Evolutionary conservation across 2,888 invertebrate genomes (phyloP), one percentile per base, ranked within the genome.

Genomic region (Eremobia ochroleuca): DNA sequence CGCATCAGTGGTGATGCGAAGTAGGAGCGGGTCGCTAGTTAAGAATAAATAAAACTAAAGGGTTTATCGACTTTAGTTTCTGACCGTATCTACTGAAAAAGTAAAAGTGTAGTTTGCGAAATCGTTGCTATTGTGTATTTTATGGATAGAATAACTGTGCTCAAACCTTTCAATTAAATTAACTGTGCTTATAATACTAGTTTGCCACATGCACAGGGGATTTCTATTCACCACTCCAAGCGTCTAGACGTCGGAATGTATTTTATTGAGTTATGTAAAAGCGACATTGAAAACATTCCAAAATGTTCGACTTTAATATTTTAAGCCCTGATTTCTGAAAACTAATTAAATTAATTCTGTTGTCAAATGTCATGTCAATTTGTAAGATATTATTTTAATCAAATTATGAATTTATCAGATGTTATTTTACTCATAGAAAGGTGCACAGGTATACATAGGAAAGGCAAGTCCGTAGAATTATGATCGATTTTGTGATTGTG

Each of bases 241-340:
- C 64, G 79, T 82, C 79, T 80, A 82, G 80, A 80, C 82, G 52
- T 43, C 43, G 52, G 31, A 65, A 82, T 69, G 34, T 65, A 43
- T 76, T 80, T 52, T 76, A 65, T 65, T 43, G 31, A 52, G 25
- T n/a, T 31, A 15, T 58, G 28, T 49, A 68, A 64, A 74, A 18
- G 68, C 6, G n/a, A 55, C 76, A 81, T 68, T 68, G 55, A 68
- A 82, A 59, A 46, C 18, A 46, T 31, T 58, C 15, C 21, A 40
- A 58, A 68, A 76, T 49, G 18, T 58, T 31, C 1, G 5, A 81
- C 31, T n/a, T 62, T 71, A 37, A 31, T 80, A 62, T 62, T 55
- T 43, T 18, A 71, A 40, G 43, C 80, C 11, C 31, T 71, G 6
- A 1, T 28, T 79, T 70, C 18, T 34, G 15, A 37, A 34, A 70